These are phyloP conservation scores for Cyanoderma ruficeps DNA, from an alignment of 2,113 vertebrate species.

Conservation along the genomic window DNA sequence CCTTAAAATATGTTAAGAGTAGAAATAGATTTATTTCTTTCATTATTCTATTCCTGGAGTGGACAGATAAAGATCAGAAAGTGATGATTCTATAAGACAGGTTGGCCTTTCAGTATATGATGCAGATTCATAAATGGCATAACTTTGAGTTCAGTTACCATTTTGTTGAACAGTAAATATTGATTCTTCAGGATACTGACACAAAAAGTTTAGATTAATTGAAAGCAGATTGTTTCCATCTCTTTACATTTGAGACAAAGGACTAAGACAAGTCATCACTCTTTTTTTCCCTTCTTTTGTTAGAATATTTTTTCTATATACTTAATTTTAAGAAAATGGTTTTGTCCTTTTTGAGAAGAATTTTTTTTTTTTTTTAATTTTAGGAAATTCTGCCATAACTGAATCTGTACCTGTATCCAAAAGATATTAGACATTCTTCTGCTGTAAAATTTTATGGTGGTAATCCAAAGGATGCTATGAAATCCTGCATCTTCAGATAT, in stretches of 20 bases:
- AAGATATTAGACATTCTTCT: not conserved
- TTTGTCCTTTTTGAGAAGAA: not conserved
- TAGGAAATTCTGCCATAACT: not conserved
- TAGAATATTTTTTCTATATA: not conserved
- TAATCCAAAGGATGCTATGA: not conserved
- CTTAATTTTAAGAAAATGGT: rapidly evolving
- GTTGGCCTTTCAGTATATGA: not conserved
- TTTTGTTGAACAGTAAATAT: not conserved
- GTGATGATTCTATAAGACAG: not conserved
- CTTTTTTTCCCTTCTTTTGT: not conserved
- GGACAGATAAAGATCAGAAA: conserved; percentile 3
- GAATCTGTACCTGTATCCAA: not conserved
- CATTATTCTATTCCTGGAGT: not conserved
- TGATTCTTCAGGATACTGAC: not conserved
- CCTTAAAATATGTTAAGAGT: not conserved
- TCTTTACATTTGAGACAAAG: not conserved
- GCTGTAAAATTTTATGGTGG: not conserved
- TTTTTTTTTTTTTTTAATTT: not conserved
- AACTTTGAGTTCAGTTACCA: not conserved
- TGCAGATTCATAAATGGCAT: not conserved
- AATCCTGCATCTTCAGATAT: not conserved
- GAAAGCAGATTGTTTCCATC: not conserved
- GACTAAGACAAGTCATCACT: not conserved
- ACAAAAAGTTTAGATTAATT: not conserved
- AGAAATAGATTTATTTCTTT: not conserved